Base-by-base conservation (phyloP, 2,888 invertebrate genomes). In the Netelia fuscicornis region DNA sequence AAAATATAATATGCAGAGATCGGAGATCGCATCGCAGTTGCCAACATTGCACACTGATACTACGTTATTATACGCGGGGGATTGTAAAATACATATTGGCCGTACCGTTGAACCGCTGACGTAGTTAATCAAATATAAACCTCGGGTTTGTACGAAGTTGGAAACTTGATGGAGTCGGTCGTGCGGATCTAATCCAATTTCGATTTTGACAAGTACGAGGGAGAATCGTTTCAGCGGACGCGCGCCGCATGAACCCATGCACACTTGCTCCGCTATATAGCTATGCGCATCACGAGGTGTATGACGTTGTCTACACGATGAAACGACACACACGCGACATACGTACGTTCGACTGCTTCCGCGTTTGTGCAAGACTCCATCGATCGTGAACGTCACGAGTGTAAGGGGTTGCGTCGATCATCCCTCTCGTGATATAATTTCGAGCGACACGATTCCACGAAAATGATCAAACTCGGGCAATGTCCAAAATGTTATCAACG, bases 101-200 rank as follows among this genome's bases (percentile, higher is more conserved):
- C 30, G 23, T 44, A 23, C 37, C 17, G 30, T 75, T 44, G 78
- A 70, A 52, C 74, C 44, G 71, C 11, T 70, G 71, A 65, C 72
- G 65, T 81, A 78, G 83, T 83, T 90, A 90, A 91, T 90, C 90
- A 89, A 91, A 92, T 91, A 89, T 89, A 92, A 92, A 91, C 90
- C 90, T 13, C 5, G 52, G 90, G 90, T 91, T 72, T 81, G 25
- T 48, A 81, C 90, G 89, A 89, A 91, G 89, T 89, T 91, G 86
- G 89, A 64, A 80, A 86, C 90, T 90, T 90, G 91, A 92, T 92
- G 89, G 90, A 91, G 90, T 91, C 87, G 87, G 58, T 81, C 86
- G 74, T 79, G 86, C 89, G 87, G 87, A 87, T 84, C 88, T 89
- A 90, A 91, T 90, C 89, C 87, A 90, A 91, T 92, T 91, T 88